A percentile compares a stretch with the other conserved stretches of the same genome.
phyloP scores from a whole-genome alignment of 2,797 vertebrate genomes.

The Momotus momota region DNA sequence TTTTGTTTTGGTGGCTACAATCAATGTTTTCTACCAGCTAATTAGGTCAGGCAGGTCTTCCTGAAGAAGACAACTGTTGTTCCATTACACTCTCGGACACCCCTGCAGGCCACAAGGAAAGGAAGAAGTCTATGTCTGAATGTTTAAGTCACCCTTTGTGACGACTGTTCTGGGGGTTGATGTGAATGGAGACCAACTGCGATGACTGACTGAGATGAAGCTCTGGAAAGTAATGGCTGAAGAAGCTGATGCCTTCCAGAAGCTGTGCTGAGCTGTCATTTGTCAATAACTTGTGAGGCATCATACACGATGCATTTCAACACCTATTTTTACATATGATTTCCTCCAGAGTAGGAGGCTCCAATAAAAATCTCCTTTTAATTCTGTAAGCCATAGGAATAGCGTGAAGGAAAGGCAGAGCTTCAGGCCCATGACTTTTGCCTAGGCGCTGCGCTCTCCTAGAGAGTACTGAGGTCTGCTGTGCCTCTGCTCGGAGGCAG shows the following conservation, averaged over 20 bases:
- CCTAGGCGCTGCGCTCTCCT: background rate
- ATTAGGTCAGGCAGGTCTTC: background rate
- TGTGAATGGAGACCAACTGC: background rate
- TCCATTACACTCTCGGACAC: background rate
- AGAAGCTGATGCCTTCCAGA: background rate
- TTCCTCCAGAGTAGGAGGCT: background rate
- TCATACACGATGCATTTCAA: fast-evolving
- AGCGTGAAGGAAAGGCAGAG: background rate
- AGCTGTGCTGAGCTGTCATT: background rate
- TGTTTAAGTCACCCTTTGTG: background rate
- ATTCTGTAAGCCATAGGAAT: background rate
- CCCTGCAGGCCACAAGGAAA: background rate
- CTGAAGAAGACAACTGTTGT: background rate
- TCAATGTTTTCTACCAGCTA: background rate
- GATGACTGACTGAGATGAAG: fast-evolving
- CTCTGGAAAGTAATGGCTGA: background rate
- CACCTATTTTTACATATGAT: fast-evolving
- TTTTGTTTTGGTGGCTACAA: background rate
- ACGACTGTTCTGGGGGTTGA: background rate
- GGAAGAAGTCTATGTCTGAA: too few species aligned
- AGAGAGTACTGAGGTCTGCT: background rate
- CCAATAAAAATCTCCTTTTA: background rate
- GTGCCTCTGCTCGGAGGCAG: background rate
- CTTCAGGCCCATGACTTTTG: background rate
- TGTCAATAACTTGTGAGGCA: background rate